phyloP scores from a whole-genome alignment of 2,888 invertebrate genomes.

The Orthonevra nobilis region DNA sequence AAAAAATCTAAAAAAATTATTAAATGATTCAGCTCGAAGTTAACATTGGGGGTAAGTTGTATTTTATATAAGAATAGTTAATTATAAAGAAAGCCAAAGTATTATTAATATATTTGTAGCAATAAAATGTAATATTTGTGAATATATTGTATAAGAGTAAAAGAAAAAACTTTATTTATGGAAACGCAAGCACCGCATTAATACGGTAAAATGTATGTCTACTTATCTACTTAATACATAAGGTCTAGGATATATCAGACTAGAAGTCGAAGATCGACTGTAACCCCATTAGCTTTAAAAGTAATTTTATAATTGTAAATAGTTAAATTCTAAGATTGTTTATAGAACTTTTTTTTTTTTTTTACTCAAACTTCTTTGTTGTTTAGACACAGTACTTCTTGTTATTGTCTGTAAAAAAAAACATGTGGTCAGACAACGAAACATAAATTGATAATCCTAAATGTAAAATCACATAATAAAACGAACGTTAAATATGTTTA shows the following conservation, averaged over 20 bases:
- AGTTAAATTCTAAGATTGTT: conserved; percentile 9
- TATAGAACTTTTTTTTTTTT: no score
- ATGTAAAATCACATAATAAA: conserved; percentile 8
- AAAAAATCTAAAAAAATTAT: conserved; percentile 44
- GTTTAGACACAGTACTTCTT: no score
- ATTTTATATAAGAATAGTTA: conserved; percentile 48
- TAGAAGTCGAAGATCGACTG: conserved; percentile 51
- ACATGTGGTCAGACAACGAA: conserved; percentile 62
- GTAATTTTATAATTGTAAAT: conserved; percentile 27
- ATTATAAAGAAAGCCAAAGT: conserved; percentile 18
- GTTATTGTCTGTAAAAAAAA: no score
- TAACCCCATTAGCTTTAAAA: conserved; percentile 60
- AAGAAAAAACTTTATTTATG: conserved; percentile 11
- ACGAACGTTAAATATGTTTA: not conserved
- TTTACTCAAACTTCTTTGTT: no score
- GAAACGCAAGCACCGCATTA: no score
- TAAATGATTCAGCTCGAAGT: conserved; percentile 77
- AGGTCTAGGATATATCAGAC: conserved; percentile 21
- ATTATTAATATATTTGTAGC: conserved; percentile 38
- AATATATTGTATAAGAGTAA: conserved; percentile 46
- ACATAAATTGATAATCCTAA: conserved; percentile 29
- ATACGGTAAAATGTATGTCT: conserved; percentile 26
- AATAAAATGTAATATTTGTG: conserved; percentile 17
- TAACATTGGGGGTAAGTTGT: conserved; percentile 77
- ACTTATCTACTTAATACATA: conserved; percentile 19